Evolutionary conservation across 2,113 vertebrate species (phyloP).

Genomic region (Cochlearius cochlearius): DNA sequence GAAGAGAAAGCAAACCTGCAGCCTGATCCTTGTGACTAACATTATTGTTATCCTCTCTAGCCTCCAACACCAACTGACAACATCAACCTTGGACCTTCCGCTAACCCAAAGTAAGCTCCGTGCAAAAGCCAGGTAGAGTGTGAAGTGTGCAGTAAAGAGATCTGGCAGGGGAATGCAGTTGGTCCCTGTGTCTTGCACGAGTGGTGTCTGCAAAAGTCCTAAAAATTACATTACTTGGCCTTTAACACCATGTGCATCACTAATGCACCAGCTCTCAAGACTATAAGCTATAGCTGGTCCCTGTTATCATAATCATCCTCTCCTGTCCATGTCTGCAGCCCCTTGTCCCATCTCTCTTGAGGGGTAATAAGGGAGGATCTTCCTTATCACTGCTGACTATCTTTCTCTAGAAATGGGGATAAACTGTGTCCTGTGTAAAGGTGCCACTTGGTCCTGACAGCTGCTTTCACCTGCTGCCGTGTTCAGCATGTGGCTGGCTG

Average conservation of each 20-base stretch:
- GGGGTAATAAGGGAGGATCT: background rate
- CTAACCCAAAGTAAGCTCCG: conserved; percentile 92
- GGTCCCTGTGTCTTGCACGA: background rate
- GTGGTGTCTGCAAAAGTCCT: background rate
- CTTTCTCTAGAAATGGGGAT: background rate
- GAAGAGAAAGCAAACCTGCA: background rate
- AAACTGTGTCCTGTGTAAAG: background rate
- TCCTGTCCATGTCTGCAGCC: background rate
- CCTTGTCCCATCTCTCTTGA: background rate
- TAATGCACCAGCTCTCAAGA: background rate
- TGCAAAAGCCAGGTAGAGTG: background rate
- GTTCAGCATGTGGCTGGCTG: background rate
- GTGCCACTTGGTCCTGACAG: background rate
- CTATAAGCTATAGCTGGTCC: background rate
- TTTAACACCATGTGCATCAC: background rate
- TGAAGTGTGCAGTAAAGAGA: background rate
- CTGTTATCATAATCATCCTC: background rate
- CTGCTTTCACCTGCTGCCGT: background rate
- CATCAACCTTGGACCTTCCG: conserved; percentile 95
- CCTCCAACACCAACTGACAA: conserved; percentile 69
- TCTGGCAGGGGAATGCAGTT: background rate
- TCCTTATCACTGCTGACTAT: background rate
- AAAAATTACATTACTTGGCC: background rate
- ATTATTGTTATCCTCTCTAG: conserved; percentile 48
- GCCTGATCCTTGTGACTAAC: background rate